Evolutionary conservation across 1,140 invertebrate species (phyloP).

Genomic region (Ganaspis sp.): DNA sequence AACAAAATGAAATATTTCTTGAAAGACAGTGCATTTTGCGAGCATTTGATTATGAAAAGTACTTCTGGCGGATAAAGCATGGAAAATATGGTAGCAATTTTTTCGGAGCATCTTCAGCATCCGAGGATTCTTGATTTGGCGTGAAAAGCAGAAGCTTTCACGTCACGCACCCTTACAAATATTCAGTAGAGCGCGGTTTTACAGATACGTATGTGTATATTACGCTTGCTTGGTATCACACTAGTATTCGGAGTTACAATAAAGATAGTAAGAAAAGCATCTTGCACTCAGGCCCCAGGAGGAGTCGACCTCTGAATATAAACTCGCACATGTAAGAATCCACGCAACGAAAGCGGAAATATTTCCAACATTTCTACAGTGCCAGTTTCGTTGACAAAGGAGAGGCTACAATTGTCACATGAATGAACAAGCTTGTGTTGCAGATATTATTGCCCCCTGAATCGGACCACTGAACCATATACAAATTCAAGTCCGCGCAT

Average conservation of each 20-base stretch:
- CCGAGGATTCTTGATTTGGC: constrained; percentile 10
- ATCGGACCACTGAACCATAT: constrained; percentile 2
- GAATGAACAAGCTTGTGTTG: constrained; percentile 22
- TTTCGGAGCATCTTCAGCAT: neutral
- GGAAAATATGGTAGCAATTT: constrained; percentile 2
- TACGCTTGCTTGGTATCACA: neutral
- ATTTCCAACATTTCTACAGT: constrained; percentile 49
- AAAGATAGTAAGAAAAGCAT: constrained; percentile 52
- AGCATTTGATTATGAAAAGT: neutral
- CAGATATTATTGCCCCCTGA: constrained; percentile 11
- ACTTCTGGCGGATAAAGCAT: neutral
- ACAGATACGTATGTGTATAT: constrained; percentile 12
- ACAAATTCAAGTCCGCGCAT: neutral
- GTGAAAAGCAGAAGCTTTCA: constrained; percentile 28
- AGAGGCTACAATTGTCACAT: constrained; percentile 39
- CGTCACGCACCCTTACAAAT: constrained; percentile 19
- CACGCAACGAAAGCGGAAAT: constrained; percentile 51
- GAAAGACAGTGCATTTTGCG: neutral
- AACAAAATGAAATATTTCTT: neutral
- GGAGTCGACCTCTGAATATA: constrained; percentile 37
- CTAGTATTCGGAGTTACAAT: constrained; percentile 10
- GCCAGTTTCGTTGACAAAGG: constrained; percentile 41
- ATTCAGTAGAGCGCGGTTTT: neutral
- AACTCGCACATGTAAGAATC: constrained; percentile 30
- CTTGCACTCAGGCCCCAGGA: constrained; percentile 41